Evolutionary conservation across 2,113 vertebrate genomes (phyloP).

Genomic region (Eonycteris spelaea): DNA sequence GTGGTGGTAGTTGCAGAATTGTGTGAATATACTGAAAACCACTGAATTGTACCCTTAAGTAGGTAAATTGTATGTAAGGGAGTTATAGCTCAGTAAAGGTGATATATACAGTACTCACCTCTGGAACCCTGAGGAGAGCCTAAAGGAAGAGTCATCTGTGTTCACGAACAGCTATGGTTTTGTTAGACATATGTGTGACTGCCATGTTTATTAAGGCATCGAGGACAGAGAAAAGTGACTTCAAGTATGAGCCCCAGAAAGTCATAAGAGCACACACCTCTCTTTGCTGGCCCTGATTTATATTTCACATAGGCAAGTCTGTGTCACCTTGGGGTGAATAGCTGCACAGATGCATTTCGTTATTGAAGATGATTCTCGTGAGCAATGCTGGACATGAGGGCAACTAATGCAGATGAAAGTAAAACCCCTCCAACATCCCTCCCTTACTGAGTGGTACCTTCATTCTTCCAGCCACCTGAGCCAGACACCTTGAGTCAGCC

Average conservation of each 20-base stretch:
- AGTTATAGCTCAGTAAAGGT: constrained; percentile 2
- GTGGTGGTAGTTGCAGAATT: background rate
- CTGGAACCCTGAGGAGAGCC: background rate
- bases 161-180: background rate
- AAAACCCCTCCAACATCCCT: background rate
- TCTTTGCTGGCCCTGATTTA: background rate
- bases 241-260: background rate
- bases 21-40: background rate
- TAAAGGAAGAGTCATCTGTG: background rate
- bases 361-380: background rate
- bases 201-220: background rate
- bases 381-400: background rate
- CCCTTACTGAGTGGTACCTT: background rate
- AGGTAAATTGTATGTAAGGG: background rate
- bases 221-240: background rate
- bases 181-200: background rate
- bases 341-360: background rate
- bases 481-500: background rate
- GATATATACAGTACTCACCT: background rate
- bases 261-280: background rate
- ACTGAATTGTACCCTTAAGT: background rate
- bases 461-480: background rate
- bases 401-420: constrained; percentile 1
- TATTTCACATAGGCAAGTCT: background rate
- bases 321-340: background rate